Conservation (phyloP, 2,888 invertebrate genomes). For the Rhingia rostrata region DNA sequence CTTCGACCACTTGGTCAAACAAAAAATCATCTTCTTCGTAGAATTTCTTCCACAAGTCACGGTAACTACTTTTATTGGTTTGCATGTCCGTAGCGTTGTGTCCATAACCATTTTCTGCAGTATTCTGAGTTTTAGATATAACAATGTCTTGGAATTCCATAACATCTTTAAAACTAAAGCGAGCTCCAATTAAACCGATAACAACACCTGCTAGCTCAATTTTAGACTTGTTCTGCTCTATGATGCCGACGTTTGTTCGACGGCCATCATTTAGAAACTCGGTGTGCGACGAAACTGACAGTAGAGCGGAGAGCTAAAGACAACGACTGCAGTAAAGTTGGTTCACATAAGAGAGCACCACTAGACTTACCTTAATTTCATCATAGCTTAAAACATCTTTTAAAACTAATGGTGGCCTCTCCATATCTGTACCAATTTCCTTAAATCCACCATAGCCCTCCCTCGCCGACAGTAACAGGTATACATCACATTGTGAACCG, state of each 20-base stretch:
- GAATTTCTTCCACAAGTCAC: constrained; percentile 78
- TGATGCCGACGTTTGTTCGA: constrained; percentile 84
- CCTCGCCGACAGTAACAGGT: constrained; percentile 82
- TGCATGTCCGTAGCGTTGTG: constrained; percentile 38
- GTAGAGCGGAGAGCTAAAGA: constrained; percentile 83
- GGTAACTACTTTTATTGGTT: constrained; percentile 64
- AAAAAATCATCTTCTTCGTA: constrained; percentile 78
- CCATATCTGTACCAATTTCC: constrained; percentile 83
- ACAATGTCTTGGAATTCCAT: constrained; percentile 85
- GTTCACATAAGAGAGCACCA: no score
- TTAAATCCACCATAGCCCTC: constrained; percentile 84
- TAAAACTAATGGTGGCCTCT: constrained; percentile 83
- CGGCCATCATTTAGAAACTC: constrained; percentile 85
- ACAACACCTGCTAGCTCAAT: constrained; percentile 84
- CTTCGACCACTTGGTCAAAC: constrained; percentile 75
- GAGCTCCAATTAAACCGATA: constrained; percentile 83
- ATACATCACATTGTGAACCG: constrained; percentile 81
- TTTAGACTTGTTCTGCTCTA: constrained; percentile 79
- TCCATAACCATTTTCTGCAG: constrained; percentile 83
- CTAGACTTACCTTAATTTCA: constrained; percentile 84
- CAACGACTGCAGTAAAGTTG: neutral
- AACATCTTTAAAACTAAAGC: constrained; percentile 82
- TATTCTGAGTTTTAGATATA: constrained; percentile 84
- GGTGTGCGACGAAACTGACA: constrained; percentile 85
- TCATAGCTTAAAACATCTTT: constrained; percentile 85